Percentiles rank a stretch among this genome's conserved stretches.
phyloP scores from a whole-genome alignment of 2,797 vertebrate species.

The Eleutherodactylus coqui region DNA sequence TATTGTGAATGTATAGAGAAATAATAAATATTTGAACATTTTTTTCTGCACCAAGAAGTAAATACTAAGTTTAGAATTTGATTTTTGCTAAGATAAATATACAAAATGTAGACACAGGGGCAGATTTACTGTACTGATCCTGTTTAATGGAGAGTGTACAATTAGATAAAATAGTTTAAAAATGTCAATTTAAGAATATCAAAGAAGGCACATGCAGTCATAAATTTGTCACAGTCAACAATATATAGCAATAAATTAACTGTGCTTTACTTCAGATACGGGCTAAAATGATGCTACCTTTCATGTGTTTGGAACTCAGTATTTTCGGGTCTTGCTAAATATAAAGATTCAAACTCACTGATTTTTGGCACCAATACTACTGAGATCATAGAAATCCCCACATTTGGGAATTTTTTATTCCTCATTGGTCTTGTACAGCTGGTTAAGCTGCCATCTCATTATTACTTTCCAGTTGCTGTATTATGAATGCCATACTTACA shows the following conservation, averaged over 20 bases:
- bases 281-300: not conserved
- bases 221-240: too few species aligned
- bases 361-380: not conserved
- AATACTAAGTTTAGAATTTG: not conserved
- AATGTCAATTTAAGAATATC: too few species aligned
- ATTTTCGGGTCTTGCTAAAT: not conserved
- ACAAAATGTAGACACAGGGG: not conserved
- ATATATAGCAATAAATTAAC: too few species aligned
- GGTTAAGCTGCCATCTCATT: not conserved
- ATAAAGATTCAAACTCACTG: not conserved
- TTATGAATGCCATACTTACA: not conserved
- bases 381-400: not conserved
- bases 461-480: not conserved
- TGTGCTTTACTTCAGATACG: too few species aligned
- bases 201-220: too few species aligned
- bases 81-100: not conserved
- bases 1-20: slow-evolving; percentile 30
- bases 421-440: too few species aligned
- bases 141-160: too few species aligned
- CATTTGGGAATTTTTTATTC: not conserved
- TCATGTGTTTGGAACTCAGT: not conserved
- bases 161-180: too few species aligned
- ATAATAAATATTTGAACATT: not conserved
- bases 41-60: not conserved
- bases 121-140: too few species aligned